Evolutionary conservation across 2,113 vertebrate species (phyloP), one percentile per base, ranked within the genome.

Genomic region (Tenebrosternarchus preto): DNA sequence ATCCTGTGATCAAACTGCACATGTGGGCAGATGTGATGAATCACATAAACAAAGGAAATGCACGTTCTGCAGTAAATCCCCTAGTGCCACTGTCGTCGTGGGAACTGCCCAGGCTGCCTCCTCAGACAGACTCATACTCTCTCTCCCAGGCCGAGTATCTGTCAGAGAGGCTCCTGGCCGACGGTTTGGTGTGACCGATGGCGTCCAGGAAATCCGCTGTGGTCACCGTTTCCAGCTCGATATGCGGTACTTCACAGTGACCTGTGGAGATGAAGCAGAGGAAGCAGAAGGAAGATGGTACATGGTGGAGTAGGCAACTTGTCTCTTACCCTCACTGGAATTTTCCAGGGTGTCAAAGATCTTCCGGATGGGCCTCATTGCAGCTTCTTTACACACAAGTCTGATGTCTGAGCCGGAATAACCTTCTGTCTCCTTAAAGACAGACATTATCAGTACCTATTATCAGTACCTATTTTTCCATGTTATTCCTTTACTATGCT

Each of bases 401-500:
- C 93, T 95, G 22, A 99, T 91, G 80, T 99, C 98, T 1, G 97
- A 99, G 72, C 97, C 97, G 0, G 98, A 98, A 86, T 99, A 99
- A 22, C 97, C 97, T 0, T 94, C 92, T 0, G 90, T 96, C 83
- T 93, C 92, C 98, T 99, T 84, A 27, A 71, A 22, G 73, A 22
- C 8, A 24, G 4, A 61, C 24, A 11, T 8, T 33, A n/a, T n/a
- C n/a, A n/a, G n/a, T n/a, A n/a, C n/a, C 31, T 59, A 17, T 29
- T 56, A 71, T 39, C 33, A 56, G 5, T 20, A 53, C 20, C 16
- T 19, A 8, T 55, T 31, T 3, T n/a, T 73, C 53, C 55, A 4
- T 24, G 22, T 25, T 6, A 0, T 29, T 12, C 43, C 15, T 50
- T 11, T 50, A 12, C 43, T 9, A 59, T 20, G 29, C 17, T 56